phyloP scores from a whole-genome alignment of 2,888 invertebrate genomes.

The Trachelus iudaicus region DNA sequence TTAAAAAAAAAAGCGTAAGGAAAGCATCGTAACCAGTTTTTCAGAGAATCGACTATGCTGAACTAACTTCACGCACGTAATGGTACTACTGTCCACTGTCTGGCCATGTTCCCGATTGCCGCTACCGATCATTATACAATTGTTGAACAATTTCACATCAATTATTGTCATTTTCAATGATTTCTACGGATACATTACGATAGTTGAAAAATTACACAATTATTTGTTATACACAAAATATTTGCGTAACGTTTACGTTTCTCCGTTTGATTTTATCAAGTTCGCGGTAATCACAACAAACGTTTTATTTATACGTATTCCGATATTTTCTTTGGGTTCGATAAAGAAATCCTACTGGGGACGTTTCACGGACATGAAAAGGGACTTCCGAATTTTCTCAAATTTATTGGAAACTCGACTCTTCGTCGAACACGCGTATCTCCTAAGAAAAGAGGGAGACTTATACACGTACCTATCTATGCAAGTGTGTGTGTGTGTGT shows the following conservation, averaged over 20 bases:
- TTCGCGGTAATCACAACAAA: not conserved
- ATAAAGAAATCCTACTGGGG: not conserved
- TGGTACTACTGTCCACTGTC: not conserved
- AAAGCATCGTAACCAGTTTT: not conserved
- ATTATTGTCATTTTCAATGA: not conserved
- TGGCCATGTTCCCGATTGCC: not conserved
- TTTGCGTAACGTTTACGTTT: not conserved
- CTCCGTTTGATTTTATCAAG: not conserved
- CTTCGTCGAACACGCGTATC: slow-evolving; percentile 9
- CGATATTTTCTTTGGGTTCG: not conserved
- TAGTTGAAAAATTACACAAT: not conserved
- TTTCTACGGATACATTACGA: not conserved
- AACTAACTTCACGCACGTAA: not conserved
- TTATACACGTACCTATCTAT: not conserved
- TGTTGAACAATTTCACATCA: not conserved
- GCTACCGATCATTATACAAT: not conserved
- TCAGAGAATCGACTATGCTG: not conserved
- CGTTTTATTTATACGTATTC: not conserved
- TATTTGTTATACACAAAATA: not conserved
- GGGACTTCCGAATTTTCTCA: slow-evolving; percentile 26
- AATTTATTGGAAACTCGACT: slow-evolving; percentile 34
- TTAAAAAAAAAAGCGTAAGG: not conserved
- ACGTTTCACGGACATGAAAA: not conserved
- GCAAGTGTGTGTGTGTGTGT: too few relatives aligned
- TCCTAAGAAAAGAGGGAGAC: not conserved